Evolutionary conservation across 2,888 invertebrate species (phyloP).

Genomic region (Sphinx pinastri): DNA sequence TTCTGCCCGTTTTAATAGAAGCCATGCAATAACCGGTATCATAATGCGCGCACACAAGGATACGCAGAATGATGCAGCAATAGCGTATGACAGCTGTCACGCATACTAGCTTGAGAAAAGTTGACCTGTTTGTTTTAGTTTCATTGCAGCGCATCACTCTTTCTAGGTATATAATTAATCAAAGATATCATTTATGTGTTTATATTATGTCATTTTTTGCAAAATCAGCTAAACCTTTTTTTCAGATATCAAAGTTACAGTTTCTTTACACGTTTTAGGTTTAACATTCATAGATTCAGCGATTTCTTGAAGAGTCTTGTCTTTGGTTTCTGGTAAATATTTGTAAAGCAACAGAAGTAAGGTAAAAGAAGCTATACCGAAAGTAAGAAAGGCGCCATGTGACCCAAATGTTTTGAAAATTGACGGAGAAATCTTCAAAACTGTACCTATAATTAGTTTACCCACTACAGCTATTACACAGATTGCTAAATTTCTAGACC

Average conservation of each 20-base stretch:
- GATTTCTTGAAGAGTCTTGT: conserved; percentile 56
- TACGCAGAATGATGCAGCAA: too few species aligned
- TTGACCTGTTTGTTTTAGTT: too few species aligned
- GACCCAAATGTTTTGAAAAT: conserved; percentile 43
- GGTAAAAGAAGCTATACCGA: conserved; percentile 38
- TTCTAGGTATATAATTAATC: too few species aligned
- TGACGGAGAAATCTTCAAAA: conserved; percentile 47
- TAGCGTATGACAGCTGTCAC: too few species aligned
- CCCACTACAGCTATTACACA: conserved; percentile 33
- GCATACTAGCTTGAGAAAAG: too few species aligned
- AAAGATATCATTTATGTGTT: too few species aligned
- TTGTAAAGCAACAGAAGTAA: conserved; percentile 42
- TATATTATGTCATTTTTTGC: too few species aligned
- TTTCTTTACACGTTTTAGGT: conserved; percentile 15
- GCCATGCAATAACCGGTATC: too few species aligned
- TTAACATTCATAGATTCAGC: conserved; percentile 37
- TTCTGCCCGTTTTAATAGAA: too few species aligned
- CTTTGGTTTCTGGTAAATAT: conserved; percentile 58
- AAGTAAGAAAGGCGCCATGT: conserved; percentile 48
- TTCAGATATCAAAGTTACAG: not conserved
- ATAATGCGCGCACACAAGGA: too few species aligned
- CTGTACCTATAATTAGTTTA: conserved; percentile 31
- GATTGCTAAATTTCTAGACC: conserved; percentile 43
- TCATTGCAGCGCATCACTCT: too few species aligned
- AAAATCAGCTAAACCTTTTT: not conserved